These are phyloP conservation scores for Styela plicata DNA, from an alignment of 23 tunicate genomes.

Conservation along the genomic window DNA sequence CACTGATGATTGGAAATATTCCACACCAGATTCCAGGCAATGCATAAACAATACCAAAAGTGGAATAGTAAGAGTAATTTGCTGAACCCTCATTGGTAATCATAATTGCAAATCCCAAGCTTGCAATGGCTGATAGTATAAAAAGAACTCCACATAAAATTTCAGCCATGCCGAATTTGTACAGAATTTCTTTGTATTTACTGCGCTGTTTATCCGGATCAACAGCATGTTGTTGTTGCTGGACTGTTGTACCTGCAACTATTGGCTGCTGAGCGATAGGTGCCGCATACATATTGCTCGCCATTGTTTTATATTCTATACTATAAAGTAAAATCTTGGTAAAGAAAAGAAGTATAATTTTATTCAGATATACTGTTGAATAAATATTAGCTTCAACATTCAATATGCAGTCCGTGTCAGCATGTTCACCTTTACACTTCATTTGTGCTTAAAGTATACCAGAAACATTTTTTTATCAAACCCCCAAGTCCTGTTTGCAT, in stretches of 20 bases:
- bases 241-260: background rate
- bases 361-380: no score
- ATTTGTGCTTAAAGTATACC: no score
- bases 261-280: background rate
- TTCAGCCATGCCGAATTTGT: conserved; percentile 3
- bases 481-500: no score
- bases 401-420: no score
- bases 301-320: no score
- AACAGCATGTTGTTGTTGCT: background rate
- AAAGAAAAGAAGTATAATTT: no score
- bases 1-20: background rate
- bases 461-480: no score
- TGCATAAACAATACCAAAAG: background rate
- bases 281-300: background rate
- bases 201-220: background rate
- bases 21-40: conserved; percentile 19
- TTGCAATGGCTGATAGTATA: background rate
- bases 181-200: background rate
- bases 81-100: background rate
- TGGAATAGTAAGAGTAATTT: background rate
- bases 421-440: no score
- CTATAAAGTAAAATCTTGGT: no score
- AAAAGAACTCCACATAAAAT: background rate
- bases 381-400: no score
- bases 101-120: conserved; percentile 1